Base-by-base conservation (phyloP, 1,140 invertebrate genomes). In the Temnothorax longispinosus region DNA sequence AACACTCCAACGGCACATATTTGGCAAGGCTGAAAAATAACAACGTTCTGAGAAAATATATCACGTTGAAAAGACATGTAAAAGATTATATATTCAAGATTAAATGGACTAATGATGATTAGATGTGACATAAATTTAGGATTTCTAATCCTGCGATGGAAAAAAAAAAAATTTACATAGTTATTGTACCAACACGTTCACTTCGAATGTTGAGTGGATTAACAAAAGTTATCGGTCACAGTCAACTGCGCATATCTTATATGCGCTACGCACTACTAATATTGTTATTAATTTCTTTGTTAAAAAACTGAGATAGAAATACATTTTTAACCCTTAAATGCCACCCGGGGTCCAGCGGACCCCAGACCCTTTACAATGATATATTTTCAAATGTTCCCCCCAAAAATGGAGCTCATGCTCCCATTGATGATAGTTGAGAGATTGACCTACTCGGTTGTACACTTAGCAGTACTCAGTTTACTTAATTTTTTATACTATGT, bases 1-100 rank as follows among this genome's bases (percentile, higher is more conserved):
- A 98, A 93, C 6, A 98, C 97, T 18, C 97, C 97, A 82, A 97
- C 96, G 18, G 97, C 96, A 93, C 98, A 98, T 67, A 97, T 96
- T 62, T 97, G 96, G 94, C 98, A 98, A 6, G 98, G 98, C 97
- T 98, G 95, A 80, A 96, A 96, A 80, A 86, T 65, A 52, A 76
- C 18, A 54, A 69, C 44, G 2, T 60, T 41, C 15, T 27, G 1
- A 69, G 18, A 90, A 44, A 75, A 35, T 54, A 15, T 67, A 86
- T 87, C 21, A 64, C 80, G 32, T 3, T 18, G 18, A 6, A 41
- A 41, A 71, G 6, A 64, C 1, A n/a, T 3, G 8, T 8, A n/a
- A 38, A 50, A 15, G 44, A n/a, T 77, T 69, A 69, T 52, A 21
- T 27, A 2, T n/a, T 21, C 1, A 80, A 41, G 35, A 11, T 2